Percentiles rank a stretch among this genome's conserved stretches.
phyloP scores from a whole-genome alignment of 2,888 invertebrate species.

The Yponomeuta sedellus region DNA sequence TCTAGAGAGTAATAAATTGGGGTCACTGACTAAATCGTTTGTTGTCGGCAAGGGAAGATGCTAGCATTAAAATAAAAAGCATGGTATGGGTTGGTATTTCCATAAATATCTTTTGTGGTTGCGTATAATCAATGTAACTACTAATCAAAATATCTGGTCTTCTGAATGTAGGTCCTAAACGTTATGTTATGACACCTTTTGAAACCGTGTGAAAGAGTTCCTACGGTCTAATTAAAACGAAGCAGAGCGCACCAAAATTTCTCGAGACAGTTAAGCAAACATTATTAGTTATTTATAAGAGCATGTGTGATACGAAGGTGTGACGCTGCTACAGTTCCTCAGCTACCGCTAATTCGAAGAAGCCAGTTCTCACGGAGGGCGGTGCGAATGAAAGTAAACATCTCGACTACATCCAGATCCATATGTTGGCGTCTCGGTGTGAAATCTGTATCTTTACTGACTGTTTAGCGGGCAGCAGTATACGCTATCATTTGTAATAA shows the following conservation, averaged over 20 bases:
- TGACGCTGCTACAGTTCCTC: constrained; percentile 55
- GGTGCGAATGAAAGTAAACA: constrained; percentile 73
- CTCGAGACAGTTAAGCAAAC: constrained; percentile 16
- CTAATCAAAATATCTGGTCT: no score
- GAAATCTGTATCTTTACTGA: constrained; percentile 75
- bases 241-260: background rate
- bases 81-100: no score
- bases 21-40: no score
- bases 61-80: no score
- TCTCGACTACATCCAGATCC: constrained; percentile 71
- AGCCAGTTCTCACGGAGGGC: constrained; percentile 29
- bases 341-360: constrained; percentile 58
- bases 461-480: constrained; percentile 69
- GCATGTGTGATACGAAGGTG: constrained; percentile 48
- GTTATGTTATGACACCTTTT: background rate
- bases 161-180: background rate
- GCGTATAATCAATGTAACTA: no score
- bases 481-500: constrained; percentile 75
- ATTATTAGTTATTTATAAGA: constrained; percentile 16
- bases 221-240: constrained; percentile 6
- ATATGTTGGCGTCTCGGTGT: constrained; percentile 74
- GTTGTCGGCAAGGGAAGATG: no score
- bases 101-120: no score
- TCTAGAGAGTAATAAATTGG: no score
- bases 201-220: background rate